Evolutionary conservation across 2,797 vertebrate species (phyloP).

Genomic region (Muscicapa comitata): DNA sequence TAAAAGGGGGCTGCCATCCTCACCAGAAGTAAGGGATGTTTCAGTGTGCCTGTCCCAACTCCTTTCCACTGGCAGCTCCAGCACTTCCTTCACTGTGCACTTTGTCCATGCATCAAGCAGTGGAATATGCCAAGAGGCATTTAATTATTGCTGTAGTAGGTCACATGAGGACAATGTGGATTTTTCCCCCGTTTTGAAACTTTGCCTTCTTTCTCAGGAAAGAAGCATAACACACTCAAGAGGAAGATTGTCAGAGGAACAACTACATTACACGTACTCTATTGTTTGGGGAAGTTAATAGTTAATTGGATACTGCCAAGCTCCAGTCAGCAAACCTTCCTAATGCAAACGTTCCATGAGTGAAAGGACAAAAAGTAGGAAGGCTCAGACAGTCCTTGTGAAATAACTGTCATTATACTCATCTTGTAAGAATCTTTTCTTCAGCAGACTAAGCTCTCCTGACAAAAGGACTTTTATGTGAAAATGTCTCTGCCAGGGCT

Average conservation of each 20-base stretch:
- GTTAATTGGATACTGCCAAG: background rate
- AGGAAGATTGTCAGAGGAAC: background rate
- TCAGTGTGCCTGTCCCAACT: background rate
- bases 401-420: background rate
- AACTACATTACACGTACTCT: background rate
- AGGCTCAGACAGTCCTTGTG: background rate
- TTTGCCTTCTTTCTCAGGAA: background rate
- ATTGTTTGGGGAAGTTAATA: background rate
- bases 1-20: background rate
- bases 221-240: background rate
- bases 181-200: background rate
- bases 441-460: background rate
- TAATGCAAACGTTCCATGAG: background rate
- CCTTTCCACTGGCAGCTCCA: background rate
- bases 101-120: background rate
- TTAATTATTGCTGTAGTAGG: background rate
- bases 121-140: background rate
- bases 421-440: background rate
- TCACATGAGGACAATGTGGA: background rate
- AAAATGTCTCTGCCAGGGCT: background rate
- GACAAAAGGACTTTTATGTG: slow-evolving; percentile 35
- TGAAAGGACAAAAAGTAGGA: background rate
- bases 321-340: background rate
- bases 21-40: background rate
- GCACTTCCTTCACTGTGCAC: background rate